phyloP scores from a whole-genome alignment of 2,113 vertebrate genomes.

The Coptodon rendalli region DNA sequence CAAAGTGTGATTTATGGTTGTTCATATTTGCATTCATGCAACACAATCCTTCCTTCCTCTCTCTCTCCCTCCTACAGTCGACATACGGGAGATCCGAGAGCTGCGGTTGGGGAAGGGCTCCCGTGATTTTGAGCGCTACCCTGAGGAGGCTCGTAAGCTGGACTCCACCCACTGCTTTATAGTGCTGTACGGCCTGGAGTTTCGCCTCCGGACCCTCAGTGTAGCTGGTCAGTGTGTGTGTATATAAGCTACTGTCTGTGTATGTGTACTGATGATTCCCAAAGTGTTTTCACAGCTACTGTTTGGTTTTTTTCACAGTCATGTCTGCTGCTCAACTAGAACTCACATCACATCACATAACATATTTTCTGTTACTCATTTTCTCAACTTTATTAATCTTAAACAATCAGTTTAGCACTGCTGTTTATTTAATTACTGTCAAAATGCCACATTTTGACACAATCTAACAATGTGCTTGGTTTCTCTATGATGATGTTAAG shows the following conservation, averaged over 20 bases:
- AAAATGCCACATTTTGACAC: background rate
- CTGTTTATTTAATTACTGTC: background rate
- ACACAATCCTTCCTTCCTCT: slow-evolving; percentile 46
- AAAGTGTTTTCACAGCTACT: background rate
- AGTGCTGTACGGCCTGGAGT: slow-evolving; percentile 81
- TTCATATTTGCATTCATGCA: slow-evolving; percentile 52
- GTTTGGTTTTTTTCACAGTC: background rate
- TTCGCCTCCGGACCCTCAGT: slow-evolving; percentile 79
- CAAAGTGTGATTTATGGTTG: slow-evolving; percentile 48
- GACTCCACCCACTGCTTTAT: slow-evolving; percentile 82
- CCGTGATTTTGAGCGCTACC: slow-evolving; percentile 83
- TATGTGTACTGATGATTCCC: background rate
- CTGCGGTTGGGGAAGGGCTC: slow-evolving; percentile 82
- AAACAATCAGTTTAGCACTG: background rate
- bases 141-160: slow-evolving; percentile 80
- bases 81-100: slow-evolving; percentile 84
- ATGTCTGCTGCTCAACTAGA: background rate
- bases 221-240: slow-evolving; percentile 70
- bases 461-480: background rate
- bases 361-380: background rate
- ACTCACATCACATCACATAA: background rate
- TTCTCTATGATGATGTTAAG: background rate
- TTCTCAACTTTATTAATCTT: background rate
- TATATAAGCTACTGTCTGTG: background rate
- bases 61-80: slow-evolving; percentile 63